Base-by-base conservation (phyloP, 2,113 vertebrate species). In the Holacanthus passer region DNA sequence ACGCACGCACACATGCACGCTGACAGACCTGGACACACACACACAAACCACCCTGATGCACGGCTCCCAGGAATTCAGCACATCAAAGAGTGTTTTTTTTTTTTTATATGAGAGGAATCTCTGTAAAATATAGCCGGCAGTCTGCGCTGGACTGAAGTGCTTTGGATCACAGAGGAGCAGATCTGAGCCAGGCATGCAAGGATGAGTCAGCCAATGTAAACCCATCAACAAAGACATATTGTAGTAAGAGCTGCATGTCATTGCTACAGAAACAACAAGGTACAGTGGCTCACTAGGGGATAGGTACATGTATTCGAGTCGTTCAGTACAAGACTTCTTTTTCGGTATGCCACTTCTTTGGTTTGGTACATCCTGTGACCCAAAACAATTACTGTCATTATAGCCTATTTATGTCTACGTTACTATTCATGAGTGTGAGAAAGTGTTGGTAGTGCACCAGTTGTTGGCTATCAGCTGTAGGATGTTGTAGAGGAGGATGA, bases 1-100 rank as follows among this genome's bases (percentile, higher is more conserved):
- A 58, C 5, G 19, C 83, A 86, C 82, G 9, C 53, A 50, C 77
- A 86, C 78, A 37, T 1, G 19, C 77, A 88, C 52, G 7, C 79
- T 17, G 5, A 77, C 43, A 79, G 32, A 85, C 81, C 69, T 72
- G 56, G 56, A 82, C 86, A 76, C 83, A 82, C 55, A 68, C 78
- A 63, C 39, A 47, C 72, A 39, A 4, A 65, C 53, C 0, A 1
- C 60, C 47, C 60, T 75, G 67, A 79, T 76, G 31, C 48, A 77
- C 20, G 27, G 69, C 80, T 75, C 80, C 37, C 71, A 84, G 78
- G 89, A 91, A 88, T 90, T 79, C 85, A 77, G 74, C 72, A 82
- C 77, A 85, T 89, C 77, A 90, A 90, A 90, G 72, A 63, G 10
- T 47, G 69, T 58, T 73, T 11, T 79, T 35, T 11, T 66, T 48